Percentiles rank a stretch among this genome's conserved stretches.
Conservation (phyloP, 2,113 vertebrate genomes). For the Eulemur macaco region DNA sequence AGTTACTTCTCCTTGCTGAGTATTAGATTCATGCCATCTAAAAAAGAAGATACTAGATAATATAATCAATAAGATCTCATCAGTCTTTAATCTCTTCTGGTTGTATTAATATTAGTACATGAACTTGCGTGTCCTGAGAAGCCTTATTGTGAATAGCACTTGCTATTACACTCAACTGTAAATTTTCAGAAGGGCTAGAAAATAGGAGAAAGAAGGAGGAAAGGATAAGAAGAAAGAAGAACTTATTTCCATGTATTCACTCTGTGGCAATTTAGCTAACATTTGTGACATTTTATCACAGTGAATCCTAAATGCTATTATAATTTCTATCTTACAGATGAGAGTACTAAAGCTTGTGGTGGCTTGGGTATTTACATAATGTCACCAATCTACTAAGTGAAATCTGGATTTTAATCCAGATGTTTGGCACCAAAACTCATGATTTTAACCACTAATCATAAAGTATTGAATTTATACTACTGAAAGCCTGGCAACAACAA, state of each 20-base stretch:
- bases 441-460: background rate
- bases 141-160: background rate
- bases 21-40: background rate
- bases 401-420: background rate
- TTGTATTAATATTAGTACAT: background rate
- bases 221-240: background rate
- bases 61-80: background rate
- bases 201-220: background rate
- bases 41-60: background rate
- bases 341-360: background rate
- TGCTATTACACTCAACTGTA: background rate
- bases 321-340: background rate
- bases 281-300: background rate
- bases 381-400: background rate
- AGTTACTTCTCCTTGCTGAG: background rate
- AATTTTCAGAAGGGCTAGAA: background rate
- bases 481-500: background rate
- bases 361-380: background rate
- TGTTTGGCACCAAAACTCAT: background rate
- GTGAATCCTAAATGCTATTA: background rate
- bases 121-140: background rate
- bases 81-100: background rate
- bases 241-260: background rate
- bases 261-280: background rate
- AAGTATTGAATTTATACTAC: background rate